phyloP scores from a whole-genome alignment of 1,140 invertebrate species.

The Drosophila pectinifera region DNA sequence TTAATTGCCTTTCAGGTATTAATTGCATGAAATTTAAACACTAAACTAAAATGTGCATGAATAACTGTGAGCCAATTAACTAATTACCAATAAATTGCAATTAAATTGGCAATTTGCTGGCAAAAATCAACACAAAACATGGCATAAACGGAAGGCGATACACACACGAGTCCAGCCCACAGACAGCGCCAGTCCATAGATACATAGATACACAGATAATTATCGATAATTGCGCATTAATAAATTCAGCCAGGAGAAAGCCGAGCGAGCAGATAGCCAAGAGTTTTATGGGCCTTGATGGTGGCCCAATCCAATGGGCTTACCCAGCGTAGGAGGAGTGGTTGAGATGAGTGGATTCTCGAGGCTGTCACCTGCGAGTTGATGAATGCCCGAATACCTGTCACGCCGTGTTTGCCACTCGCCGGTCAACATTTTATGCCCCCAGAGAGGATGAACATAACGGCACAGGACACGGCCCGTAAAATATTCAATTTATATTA shows the following conservation, averaged over 20 bases:
- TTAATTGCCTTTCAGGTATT: neutral
- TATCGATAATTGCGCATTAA: conserved; percentile 70
- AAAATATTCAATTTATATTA: conserved; percentile 75
- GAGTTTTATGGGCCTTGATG: conserved; percentile 44
- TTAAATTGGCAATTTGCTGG: conserved; percentile 12
- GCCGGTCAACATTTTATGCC: conserved; percentile 13
- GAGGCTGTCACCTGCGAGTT: conserved; percentile 49
- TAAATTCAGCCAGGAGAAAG: conserved; percentile 52
- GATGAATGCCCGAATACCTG: conserved; percentile 56
- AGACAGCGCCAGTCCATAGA: conserved; percentile 11
- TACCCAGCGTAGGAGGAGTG: neutral
- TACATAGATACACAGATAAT: conserved; percentile 63
- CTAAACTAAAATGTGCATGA: no score
- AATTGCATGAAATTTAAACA: neutral
- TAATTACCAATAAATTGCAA: conserved; percentile 6
- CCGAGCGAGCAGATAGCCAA: conserved; percentile 7
- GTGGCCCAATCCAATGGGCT: conserved; percentile 26
- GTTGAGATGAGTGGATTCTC: neutral
- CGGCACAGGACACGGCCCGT: conserved; percentile 15
- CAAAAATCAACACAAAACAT: conserved; percentile 2
- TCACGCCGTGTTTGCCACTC: conserved; percentile 32
- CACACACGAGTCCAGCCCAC: neutral
- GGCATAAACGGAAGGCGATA: neutral
- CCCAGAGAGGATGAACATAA: conserved; percentile 3
- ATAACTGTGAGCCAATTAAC: neutral